phyloP scores from a whole-genome alignment of 2,113 vertebrate species.

The Vulpes lagopus region DNA sequence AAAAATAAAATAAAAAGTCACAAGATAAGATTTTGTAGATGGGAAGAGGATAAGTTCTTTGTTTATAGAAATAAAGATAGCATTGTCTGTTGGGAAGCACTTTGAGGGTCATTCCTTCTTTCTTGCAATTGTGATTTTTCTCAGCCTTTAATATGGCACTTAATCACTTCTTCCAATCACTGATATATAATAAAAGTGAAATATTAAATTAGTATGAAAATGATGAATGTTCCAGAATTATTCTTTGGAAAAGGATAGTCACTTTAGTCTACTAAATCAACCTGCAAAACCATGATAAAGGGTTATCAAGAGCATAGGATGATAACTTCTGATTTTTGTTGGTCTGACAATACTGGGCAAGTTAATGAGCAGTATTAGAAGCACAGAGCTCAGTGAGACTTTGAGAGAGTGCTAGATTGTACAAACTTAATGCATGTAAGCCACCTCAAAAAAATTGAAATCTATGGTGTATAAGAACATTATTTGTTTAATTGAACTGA shows the following conservation, averaged over 20 bases:
- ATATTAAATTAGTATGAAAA: constrained; percentile 27
- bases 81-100: neutral
- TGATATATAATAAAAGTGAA: neutral
- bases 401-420: neutral
- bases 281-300: neutral
- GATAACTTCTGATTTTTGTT: neutral
- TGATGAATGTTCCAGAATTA: neutral
- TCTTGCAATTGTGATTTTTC: neutral
- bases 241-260: neutral
- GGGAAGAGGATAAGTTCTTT: neutral
- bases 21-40: neutral
- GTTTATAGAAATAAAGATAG: neutral
- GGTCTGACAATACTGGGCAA: neutral
- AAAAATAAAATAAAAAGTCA: neutral
- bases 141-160: neutral
- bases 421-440: neutral
- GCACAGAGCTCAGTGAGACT: neutral
- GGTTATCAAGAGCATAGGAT: neutral
- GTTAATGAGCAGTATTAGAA: neutral
- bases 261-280: neutral
- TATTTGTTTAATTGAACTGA: neutral
- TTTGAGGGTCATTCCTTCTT: accelerated
- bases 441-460: neutral
- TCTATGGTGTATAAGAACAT: neutral
- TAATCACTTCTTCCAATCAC: neutral